A percentile compares a stretch with the other conserved stretches of the same genome.
These are phyloP conservation scores for Sparidentex hasta DNA, from an alignment of 2,797 vertebrate genomes.

Conservation along the genomic window DNA sequence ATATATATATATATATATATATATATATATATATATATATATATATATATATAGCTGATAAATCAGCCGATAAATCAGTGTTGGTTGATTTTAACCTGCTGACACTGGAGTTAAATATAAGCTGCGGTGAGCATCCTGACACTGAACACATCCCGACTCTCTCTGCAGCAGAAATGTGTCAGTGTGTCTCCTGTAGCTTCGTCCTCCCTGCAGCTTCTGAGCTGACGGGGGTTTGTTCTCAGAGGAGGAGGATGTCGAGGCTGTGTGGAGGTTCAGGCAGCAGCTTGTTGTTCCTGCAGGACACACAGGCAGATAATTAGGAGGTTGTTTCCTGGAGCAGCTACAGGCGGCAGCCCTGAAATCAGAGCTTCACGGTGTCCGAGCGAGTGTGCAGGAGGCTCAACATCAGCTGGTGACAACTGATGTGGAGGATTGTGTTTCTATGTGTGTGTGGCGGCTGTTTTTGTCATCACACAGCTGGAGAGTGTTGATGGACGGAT, in stretches of 20 bases:
- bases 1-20: no score
- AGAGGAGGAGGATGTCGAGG: neutral
- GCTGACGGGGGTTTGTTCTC: neutral
- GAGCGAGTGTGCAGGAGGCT: neutral
- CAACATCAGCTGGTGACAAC: neutral
- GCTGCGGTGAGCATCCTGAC: no score
- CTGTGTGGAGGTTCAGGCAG: neutral
- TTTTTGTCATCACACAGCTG: neutral
- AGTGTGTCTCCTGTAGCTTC: conserved; percentile 29
- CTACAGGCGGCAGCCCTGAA: neutral
- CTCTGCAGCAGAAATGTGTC: conserved; percentile 31
- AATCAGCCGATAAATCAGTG: no score
- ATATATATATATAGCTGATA: no score
- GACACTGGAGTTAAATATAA: no score
- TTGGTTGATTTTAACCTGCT: no score
- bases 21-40: no score
- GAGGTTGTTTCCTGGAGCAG: neutral
- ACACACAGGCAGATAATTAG: conserved; percentile 1
- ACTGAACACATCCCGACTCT: neutral
- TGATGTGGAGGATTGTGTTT: neutral
- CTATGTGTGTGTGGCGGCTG: neutral
- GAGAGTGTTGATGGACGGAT: neutral
- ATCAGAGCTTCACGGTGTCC: conserved; percentile 14
- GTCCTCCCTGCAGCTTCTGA: conserved; percentile 5
- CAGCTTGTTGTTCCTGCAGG: conserved; percentile 13